Conservation (phyloP, 2,797 vertebrate genomes). For the Dallia pectoralis region DNA sequence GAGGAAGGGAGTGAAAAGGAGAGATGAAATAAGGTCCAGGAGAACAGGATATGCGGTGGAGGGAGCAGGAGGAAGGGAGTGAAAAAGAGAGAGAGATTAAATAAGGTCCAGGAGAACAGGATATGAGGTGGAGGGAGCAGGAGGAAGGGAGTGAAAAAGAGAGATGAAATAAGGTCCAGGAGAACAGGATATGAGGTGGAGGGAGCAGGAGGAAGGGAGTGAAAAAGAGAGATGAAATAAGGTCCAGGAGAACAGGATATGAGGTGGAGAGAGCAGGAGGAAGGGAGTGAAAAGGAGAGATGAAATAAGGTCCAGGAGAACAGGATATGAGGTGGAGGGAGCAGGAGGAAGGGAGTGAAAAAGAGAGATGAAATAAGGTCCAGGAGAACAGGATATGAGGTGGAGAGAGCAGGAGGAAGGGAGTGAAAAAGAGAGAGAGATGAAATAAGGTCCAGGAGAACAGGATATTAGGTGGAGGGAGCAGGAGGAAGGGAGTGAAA, state of each 20-base stretch:
- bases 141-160: slow-evolving; percentile 26
- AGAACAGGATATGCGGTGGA: too few species aligned
- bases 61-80: slow-evolving; percentile 17
- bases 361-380: slow-evolving; percentile 18
- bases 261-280: slow-evolving; percentile 4
- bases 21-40: slow-evolving; percentile 17
- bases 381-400: too few species aligned
- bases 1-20: slow-evolving; percentile 26
- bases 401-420: slow-evolving; percentile 9
- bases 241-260: too few species aligned
- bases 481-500: slow-evolving; percentile 22
- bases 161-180: slow-evolving; percentile 17
- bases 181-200: too few species aligned
- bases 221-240: slow-evolving; percentile 16
- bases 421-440: slow-evolving; percentile 23
- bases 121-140: too few species aligned
- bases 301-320: slow-evolving; percentile 20
- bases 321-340: too few species aligned
- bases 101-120: slow-evolving; percentile 20
- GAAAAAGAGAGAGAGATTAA: slow-evolving; percentile 18
- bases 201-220: slow-evolving; percentile 17
- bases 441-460: slow-evolving; percentile 20
- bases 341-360: slow-evolving; percentile 22
- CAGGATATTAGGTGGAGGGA: too few species aligned
- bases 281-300: slow-evolving; percentile 22